phyloP scores from a whole-genome alignment of 1,140 invertebrate species.

The Pseudomyrmex cubaensis region DNA sequence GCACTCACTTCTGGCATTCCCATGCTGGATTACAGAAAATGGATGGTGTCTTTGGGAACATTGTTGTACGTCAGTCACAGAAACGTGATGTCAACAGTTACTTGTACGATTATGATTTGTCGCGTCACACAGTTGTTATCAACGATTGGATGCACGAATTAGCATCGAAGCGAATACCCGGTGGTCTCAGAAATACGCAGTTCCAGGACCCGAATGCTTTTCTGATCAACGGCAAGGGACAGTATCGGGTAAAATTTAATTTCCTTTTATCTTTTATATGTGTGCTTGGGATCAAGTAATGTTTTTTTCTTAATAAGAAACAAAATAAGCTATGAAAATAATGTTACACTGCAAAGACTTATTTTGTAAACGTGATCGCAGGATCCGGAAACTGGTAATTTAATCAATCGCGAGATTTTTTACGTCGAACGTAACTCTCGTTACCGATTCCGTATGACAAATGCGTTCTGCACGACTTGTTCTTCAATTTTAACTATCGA shows the following conservation, averaged over 20 bases:
- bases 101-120: constrained; percentile 94
- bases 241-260: not conserved
- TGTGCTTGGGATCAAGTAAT: too few relatives aligned
- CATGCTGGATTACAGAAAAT: constrained; percentile 94
- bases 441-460: constrained; percentile 86
- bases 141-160: constrained; percentile 93
- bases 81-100: constrained; percentile 91
- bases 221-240: constrained; percentile 59
- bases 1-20: constrained; percentile 96
- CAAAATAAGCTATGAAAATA: too few relatives aligned
- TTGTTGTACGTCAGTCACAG: constrained; percentile 91
- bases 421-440: constrained; percentile 74
- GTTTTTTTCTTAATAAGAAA: too few relatives aligned
- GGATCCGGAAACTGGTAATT: constrained; percentile 48
- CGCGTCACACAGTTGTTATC: constrained; percentile 93
- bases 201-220: not conserved
- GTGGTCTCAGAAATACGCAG: not conserved
- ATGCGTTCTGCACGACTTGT: constrained; percentile 84
- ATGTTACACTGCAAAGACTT: too few relatives aligned
- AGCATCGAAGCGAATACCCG: constrained; percentile 66
- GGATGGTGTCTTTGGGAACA: constrained; percentile 93
- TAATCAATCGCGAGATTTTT: constrained; percentile 67
- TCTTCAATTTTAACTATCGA: constrained; percentile 85
- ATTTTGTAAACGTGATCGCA: constrained; percentile 4
- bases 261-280: too few relatives aligned